These are phyloP conservation scores for Palythoa heliodiscus DNA, from an alignment of 92 coral and sea anemone genomes.

Conservation along the genomic window DNA sequence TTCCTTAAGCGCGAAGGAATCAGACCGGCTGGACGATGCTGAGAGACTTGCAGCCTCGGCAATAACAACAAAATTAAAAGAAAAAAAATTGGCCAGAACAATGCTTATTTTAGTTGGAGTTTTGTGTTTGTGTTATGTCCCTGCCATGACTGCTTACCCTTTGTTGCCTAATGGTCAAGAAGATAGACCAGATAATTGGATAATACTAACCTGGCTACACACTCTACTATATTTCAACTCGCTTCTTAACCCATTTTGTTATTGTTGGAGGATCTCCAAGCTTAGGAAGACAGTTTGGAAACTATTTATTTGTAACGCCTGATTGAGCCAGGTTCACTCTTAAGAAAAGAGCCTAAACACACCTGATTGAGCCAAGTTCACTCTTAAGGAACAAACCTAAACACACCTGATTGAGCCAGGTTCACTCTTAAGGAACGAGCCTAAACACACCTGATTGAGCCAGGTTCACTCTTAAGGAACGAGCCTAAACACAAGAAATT, in stretches of 20 bases:
- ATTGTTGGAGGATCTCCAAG: background rate
- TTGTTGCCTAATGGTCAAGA: background rate
- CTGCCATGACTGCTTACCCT: background rate
- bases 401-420: too few relatives aligned
- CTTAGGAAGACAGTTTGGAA: background rate
- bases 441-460: too few relatives aligned
- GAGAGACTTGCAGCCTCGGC: background rate
- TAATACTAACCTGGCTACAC: background rate
- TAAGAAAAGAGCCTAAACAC: too few relatives aligned
- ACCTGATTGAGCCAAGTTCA: too few relatives aligned
- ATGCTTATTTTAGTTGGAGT: slow-evolving; percentile 4
- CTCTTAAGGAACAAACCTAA: too few relatives aligned
- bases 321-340: background rate
- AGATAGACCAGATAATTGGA: background rate
- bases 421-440: too few relatives aligned
- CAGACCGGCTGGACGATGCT: background rate
- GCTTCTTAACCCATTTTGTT: background rate
- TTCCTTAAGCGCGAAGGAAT: background rate
- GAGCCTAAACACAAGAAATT: too few relatives aligned
- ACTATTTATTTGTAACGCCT: background rate
- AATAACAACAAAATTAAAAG: background rate
- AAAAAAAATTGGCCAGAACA: background rate
- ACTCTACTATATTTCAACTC: background rate
- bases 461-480: too few relatives aligned
- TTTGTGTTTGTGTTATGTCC: background rate